Conservation (phyloP, 2,113 vertebrate species). For the Phaetusa simplex region DNA sequence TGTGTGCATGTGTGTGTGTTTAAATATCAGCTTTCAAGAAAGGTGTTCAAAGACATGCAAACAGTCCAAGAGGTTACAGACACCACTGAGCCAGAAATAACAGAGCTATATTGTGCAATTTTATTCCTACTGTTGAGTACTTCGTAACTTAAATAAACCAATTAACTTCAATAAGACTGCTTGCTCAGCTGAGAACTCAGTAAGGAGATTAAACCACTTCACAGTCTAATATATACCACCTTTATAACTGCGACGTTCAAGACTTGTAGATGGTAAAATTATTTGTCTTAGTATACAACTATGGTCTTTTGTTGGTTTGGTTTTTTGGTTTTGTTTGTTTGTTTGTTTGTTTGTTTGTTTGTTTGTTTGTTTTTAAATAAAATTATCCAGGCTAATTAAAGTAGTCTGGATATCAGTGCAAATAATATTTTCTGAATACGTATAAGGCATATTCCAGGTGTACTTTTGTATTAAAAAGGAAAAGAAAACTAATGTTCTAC, state of each 20-base stretch:
- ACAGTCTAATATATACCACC: neutral
- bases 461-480: neutral
- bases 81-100: neutral
- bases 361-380: neutral
- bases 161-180: neutral
- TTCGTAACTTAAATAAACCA: neutral
- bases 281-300: neutral
- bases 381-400: neutral
- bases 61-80: neutral
- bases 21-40: neutral
- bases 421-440: neutral
- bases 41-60: neutral
- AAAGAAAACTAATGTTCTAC: neutral
- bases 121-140: neutral
- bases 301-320: neutral
- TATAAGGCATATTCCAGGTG: neutral
- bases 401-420: neutral
- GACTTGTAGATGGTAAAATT: neutral
- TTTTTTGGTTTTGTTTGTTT: too few relatives aligned
- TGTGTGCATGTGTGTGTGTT: neutral
- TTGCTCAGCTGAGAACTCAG: neutral
- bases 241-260: neutral
- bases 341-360: too few relatives aligned
- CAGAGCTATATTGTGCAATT: neutral
- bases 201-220: fast-evolving